phyloP scores from a whole-genome alignment of 2,113 vertebrate genomes.

The Felis chaus region DNA sequence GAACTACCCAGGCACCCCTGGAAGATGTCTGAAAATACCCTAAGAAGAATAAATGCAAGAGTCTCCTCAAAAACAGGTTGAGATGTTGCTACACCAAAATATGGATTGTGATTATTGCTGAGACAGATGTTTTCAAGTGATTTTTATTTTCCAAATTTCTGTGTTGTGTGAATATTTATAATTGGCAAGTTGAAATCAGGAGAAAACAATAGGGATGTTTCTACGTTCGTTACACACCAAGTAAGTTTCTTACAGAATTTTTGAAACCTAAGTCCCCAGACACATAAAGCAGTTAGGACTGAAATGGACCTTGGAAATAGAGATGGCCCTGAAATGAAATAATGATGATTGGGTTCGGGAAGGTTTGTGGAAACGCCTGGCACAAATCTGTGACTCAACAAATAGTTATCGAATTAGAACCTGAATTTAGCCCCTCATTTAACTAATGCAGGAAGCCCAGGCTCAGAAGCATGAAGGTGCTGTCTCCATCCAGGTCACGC shows the following conservation, averaged over 20 bases:
- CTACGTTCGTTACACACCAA: neutral
- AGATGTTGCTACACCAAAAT: neutral
- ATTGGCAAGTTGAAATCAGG: neutral
- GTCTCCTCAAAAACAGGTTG: neutral
- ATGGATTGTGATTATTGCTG: neutral
- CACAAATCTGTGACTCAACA: neutral
- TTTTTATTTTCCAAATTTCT: slow-evolving; percentile 5
- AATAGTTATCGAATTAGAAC: neutral
- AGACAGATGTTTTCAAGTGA: neutral
- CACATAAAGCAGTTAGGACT: neutral
- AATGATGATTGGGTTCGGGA: neutral
- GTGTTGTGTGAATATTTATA: neutral
- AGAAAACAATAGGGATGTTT: neutral
- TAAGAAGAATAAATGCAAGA: neutral
- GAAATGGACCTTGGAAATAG: neutral
- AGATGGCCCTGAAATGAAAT: neutral
- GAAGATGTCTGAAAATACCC: neutral
- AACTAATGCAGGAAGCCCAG: neutral
- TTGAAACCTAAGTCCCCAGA: neutral
- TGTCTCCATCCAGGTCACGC: neutral
- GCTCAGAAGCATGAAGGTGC: neutral
- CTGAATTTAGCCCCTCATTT: neutral
- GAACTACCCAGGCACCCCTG: too few species aligned
- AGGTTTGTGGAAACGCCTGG: neutral
- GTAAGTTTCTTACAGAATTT: slow-evolving; percentile 1